Evolutionary conservation across 2,113 vertebrate species (phyloP), one percentile per base, ranked within the genome.

Genomic region (Pelodiscus sinensis): DNA sequence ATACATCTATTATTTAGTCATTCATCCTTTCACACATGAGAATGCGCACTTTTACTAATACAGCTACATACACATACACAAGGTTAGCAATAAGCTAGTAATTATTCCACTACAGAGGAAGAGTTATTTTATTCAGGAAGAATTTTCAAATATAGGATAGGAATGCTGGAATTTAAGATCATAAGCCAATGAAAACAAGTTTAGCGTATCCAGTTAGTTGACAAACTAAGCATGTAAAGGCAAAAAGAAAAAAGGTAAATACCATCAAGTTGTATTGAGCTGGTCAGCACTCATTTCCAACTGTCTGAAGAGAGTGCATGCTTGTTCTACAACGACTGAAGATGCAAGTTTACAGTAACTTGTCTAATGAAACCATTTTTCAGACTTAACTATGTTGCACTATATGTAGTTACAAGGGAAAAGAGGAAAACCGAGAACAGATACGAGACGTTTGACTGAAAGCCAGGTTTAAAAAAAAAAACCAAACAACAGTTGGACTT

Each of bases 361-460:
- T 94, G 96, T 92, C 97, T 96, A 94, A 93, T 91, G 81, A 89
- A 92, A 81, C n/a, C n/a, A n/a, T n/a, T n/a, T 87, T 95, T 96
- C 89, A 71, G 90, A 97, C 94, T 90, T n/a, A 95, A 96, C 94
- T 78, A 95, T 77, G 90, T 92, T 88, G 92, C 94, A 96, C 92
- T 82, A 93, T 3, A 89, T 88, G 96, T 93, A 89, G 89, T 95
- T 95, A 98, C 96, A 89, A 86, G 97, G 95, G 94, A 95, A 95
- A 95, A 94, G 16, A 57, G 96, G 92, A 97, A 94, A 97, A 95
- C 94, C 93, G 95, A 94, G 97, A 94, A 97, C 96, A 96, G 96
- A 94, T 94, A 97, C 96, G 96, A 95, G 97, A 94, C 96, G 94
- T 94, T 96, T 8, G 96, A 97, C 97, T 97, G 95, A 97, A 98